Conservation (phyloP, 2,113 vertebrate genomes). For the Rhizomys pruinosus region DNA sequence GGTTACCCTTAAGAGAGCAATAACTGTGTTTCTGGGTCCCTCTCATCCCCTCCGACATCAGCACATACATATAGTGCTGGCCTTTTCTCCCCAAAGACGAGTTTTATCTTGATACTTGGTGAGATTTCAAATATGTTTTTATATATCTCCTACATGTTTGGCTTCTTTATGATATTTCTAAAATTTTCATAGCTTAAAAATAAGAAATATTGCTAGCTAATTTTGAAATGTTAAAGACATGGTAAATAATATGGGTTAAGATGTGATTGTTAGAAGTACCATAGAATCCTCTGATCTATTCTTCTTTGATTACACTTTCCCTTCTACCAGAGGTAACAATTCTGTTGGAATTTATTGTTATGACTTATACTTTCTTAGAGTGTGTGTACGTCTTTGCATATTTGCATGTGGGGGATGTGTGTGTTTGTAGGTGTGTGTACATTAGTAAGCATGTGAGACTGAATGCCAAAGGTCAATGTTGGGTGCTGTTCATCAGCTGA, state of each 20-base stretch:
- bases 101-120: not conserved
- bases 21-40: not conserved
- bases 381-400: not conserved
- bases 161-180: not conserved
- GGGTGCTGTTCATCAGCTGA: not conserved
- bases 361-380: not conserved
- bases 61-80: not conserved
- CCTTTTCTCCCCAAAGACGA: not conserved
- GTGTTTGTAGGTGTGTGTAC: not conserved
- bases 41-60: not conserved
- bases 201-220: not conserved
- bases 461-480: not conserved
- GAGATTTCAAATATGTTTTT: not conserved
- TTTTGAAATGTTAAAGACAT: not conserved
- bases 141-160: not conserved
- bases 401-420: not conserved
- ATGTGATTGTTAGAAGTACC: not conserved
- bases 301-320: not conserved
- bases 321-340: not conserved
- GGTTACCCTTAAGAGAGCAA: not conserved
- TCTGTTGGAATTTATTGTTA: not conserved
- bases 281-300: not conserved
- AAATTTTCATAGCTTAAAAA: not conserved
- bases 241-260: not conserved
- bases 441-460: too few relatives aligned